These are phyloP conservation scores for Polypterus senegalus DNA, from an alignment of 2,113 vertebrate species.

Conservation along the genomic window DNA sequence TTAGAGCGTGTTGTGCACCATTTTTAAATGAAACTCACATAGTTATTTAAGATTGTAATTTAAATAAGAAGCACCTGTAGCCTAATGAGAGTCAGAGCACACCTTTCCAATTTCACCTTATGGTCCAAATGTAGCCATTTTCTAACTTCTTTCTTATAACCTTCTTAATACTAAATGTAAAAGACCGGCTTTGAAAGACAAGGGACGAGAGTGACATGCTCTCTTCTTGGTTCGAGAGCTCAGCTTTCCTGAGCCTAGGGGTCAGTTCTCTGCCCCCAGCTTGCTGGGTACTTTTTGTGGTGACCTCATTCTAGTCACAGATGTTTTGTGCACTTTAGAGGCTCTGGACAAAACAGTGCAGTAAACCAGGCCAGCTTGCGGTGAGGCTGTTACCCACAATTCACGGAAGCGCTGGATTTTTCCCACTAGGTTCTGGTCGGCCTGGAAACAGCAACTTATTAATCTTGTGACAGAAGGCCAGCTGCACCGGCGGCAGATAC, in stretches of 20 bases:
- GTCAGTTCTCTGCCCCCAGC: constrained; percentile 22
- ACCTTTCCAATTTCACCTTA: too few species aligned
- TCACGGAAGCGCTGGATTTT: constrained; percentile 80
- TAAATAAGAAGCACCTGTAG: too few species aligned
- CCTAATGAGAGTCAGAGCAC: too few species aligned
- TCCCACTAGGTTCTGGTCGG: constrained; percentile 98
- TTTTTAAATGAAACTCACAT: too few species aligned
- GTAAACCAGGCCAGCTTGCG: constrained; percentile 90
- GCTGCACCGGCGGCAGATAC: constrained; percentile 85
- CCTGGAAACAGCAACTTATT: constrained; percentile 99
- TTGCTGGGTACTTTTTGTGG: constrained; percentile 48
- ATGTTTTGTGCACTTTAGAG: constrained; percentile 72
- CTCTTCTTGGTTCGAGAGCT: constrained; percentile 7
- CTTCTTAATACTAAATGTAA: too few species aligned
- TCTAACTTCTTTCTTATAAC: too few species aligned
- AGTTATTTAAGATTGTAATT: too few species aligned
- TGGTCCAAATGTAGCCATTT: too few species aligned
- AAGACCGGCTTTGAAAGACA: too few species aligned
- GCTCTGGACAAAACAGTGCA: constrained; percentile 64
- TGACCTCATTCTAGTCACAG: constrained; percentile 85
- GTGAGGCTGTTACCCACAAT: constrained; percentile 92
- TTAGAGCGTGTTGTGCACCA: too few species aligned
- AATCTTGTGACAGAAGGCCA: constrained; percentile 98
- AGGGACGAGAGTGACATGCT: not conserved
- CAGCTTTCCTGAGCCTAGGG: constrained; percentile 4